Percentiles rank a stretch among this genome's conserved stretches.
Evolutionary conservation across 2,797 vertebrate genomes (phyloP).

Genomic region (Oreochromis mossambicus): DNA sequence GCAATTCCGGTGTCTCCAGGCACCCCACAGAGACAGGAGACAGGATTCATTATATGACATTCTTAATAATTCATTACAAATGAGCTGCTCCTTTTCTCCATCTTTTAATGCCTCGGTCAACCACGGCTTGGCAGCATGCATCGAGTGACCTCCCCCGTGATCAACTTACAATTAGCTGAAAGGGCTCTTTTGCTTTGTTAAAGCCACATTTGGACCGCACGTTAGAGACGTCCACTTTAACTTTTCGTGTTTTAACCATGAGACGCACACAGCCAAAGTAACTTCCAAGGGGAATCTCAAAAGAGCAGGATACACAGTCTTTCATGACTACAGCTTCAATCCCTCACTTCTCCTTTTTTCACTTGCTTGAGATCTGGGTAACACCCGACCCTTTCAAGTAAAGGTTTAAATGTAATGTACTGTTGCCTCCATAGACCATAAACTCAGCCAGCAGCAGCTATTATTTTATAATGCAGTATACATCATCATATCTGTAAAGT

Average conservation of each 20-base stretch:
- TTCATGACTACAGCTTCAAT: slow-evolving; percentile 10
- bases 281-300: slow-evolving; percentile 54
- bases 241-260: slow-evolving; percentile 27
- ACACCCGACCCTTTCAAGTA: background rate
- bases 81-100: slow-evolving; percentile 49
- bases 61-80: slow-evolving; percentile 74
- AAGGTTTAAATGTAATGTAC: slow-evolving; percentile 35
- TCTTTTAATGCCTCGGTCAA: slow-evolving; percentile 39
- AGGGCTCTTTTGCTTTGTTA: background rate
- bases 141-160: slow-evolving; percentile 28
- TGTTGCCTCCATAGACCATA: background rate
- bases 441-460: background rate
- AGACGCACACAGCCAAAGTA: slow-evolving; percentile 35
- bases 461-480: background rate
- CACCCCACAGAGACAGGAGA: slow-evolving; percentile 55
- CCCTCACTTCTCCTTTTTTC: slow-evolving; percentile 1
- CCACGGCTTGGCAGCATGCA: background rate
- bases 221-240: slow-evolving; percentile 31
- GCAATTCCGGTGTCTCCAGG: slow-evolving; percentile 58
- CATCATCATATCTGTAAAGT: background rate
- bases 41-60: slow-evolving; percentile 71
- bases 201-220: slow-evolving; percentile 3
- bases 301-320: slow-evolving; percentile 37
- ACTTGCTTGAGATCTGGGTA: slow-evolving; percentile 41
- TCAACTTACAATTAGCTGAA: slow-evolving; percentile 38